These are phyloP conservation scores for Parnassius smintheus DNA, from an alignment of 2,888 invertebrate genomes.

Conservation along the genomic window DNA sequence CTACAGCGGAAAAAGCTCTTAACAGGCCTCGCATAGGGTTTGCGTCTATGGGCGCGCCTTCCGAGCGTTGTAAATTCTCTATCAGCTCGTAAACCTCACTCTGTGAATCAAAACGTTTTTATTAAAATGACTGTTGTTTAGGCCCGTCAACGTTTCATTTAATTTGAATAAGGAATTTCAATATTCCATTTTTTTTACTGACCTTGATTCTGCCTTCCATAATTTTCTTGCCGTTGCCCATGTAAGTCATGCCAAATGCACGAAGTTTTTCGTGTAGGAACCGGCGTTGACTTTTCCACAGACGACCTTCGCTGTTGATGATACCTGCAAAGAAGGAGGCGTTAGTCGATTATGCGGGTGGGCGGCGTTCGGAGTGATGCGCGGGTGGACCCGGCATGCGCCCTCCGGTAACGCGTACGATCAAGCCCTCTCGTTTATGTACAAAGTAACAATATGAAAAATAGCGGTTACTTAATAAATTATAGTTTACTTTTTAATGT, in stretches of 20 bases:
- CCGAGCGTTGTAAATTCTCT: conserved; percentile 81
- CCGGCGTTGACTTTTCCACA: conserved; percentile 94
- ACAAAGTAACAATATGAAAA: no score
- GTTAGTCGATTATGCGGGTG: conserved; percentile 43
- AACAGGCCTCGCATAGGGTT: conserved; percentile 70
- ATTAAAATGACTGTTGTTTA: conserved; percentile 23
- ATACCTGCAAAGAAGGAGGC: conserved; percentile 84
- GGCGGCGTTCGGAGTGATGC: conserved; percentile 53
- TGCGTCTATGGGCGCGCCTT: conserved; percentile 86
- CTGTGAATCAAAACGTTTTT: conserved; percentile 60
- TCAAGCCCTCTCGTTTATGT: no score
- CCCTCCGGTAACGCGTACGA: conserved; percentile 44
- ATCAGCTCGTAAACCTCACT: conserved; percentile 89
- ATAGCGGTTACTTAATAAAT: no score
- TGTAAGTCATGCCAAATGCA: conserved; percentile 93
- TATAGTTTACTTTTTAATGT: no score
- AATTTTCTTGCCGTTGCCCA: conserved; percentile 88
- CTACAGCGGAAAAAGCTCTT: no score
- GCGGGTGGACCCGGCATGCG: conserved; percentile 32
- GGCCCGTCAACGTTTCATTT: conserved; percentile 3
- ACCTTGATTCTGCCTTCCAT: conserved; percentile 94
- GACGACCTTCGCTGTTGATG: conserved; percentile 91
- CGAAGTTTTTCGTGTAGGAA: conserved; percentile 93
- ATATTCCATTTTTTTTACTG: conserved; percentile 39
- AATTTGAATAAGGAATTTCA: conserved; percentile 19